Evolutionary conservation across 1,140 invertebrate genomes (phyloP).

Genomic region (Hylaeus volcanicus): DNA sequence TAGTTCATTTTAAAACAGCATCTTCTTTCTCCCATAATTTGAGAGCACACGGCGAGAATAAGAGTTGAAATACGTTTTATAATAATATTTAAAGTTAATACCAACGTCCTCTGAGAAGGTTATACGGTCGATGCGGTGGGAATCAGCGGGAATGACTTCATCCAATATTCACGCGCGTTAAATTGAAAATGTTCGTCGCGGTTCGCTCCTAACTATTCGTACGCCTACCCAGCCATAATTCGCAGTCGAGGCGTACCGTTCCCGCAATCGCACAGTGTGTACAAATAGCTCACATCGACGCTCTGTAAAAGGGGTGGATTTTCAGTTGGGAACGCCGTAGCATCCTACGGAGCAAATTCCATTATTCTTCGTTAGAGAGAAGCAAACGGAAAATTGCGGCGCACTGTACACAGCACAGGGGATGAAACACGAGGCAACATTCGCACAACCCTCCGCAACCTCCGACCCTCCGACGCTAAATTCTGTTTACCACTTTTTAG

Average conservation of each 20-base stretch:
- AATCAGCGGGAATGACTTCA: slow-evolving; percentile 5
- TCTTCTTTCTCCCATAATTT: too few relatives aligned
- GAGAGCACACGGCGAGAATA: too few relatives aligned
- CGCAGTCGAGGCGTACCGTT: background rate
- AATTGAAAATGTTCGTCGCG: slow-evolving; percentile 12
- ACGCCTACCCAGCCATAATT: slow-evolving; percentile 8
- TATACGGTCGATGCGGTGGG: background rate
- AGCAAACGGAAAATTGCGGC: slow-evolving; percentile 49
- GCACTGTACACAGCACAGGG: background rate
- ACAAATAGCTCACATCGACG: slow-evolving; percentile 23
- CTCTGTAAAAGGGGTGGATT: slow-evolving; percentile 27
- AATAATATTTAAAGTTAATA: too few relatives aligned
- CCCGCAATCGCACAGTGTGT: background rate
- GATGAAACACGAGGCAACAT: slow-evolving; percentile 40
- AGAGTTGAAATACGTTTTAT: too few relatives aligned
- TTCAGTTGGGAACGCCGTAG: slow-evolving; percentile 10
- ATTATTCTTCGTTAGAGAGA: slow-evolving; percentile 51
- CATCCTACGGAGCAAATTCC: slow-evolving; percentile 36
- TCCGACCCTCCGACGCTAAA: slow-evolving; percentile 17
- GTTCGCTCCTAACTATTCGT: background rate
- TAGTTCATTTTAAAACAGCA: too few relatives aligned
- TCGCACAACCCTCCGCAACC: slow-evolving; percentile 1
- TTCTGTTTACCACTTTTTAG: slow-evolving; percentile 24
- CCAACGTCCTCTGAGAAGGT: too few relatives aligned
- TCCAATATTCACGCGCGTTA: background rate